A percentile compares a stretch with the other conserved stretches of the same genome.
Conservation (phyloP, 2,113 vertebrate species). For the Scortum barcoo region DNA sequence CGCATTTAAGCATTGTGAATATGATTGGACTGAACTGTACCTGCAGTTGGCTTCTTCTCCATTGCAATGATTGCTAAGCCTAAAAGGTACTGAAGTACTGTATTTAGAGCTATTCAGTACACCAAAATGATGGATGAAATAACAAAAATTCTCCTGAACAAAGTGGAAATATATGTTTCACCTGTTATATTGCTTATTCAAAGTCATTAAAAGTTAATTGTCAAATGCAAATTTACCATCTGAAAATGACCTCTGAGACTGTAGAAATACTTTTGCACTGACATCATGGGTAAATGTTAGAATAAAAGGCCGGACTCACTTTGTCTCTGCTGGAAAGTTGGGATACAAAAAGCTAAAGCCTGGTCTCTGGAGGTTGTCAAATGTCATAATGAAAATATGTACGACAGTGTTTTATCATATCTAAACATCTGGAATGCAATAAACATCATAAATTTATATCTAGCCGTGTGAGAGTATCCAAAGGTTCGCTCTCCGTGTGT, state of each 20-base stretch:
- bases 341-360: neutral
- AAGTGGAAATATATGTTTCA: neutral
- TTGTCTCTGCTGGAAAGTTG: slow-evolving; percentile 26
- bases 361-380: slow-evolving; percentile 33
- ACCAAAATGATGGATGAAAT: neutral
- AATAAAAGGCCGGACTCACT: neutral
- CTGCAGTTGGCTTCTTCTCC: neutral
- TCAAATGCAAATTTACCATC: neutral
- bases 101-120: neutral
- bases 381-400: slow-evolving; percentile 18
- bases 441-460: slow-evolving; percentile 40
- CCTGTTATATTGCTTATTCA: neutral
- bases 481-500: neutral
- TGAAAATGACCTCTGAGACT: neutral
- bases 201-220: neutral
- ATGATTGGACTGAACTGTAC: neutral
- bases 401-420: slow-evolving; percentile 28
- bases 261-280: neutral
- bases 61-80: neutral
- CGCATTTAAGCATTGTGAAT: neutral
- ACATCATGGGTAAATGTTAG: neutral
- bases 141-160: neutral
- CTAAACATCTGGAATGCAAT: slow-evolving; percentile 35
- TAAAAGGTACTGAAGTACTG: neutral
- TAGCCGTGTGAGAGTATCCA: slow-evolving; percentile 2